phyloP scores from a whole-genome alignment of 2,113 vertebrate species.

The Ifrita kowaldi region DNA sequence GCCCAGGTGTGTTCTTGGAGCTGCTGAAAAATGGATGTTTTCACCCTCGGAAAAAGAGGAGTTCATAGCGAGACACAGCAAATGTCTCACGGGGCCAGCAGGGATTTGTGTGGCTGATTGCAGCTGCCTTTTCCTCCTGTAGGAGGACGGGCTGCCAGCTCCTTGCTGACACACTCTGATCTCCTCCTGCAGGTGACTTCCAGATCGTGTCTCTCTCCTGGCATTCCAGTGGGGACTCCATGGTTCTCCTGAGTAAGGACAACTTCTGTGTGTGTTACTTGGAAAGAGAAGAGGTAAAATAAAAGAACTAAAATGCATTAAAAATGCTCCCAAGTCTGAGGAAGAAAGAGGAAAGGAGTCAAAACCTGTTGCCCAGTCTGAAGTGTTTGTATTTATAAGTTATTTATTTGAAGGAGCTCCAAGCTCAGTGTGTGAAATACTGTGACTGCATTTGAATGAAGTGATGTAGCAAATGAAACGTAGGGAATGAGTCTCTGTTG shows the following conservation, averaged over 20 bases:
- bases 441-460: not conserved
- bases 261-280: constrained; percentile 91
- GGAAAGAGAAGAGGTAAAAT: constrained; percentile 69
- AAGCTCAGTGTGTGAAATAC: not conserved
- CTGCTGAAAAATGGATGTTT: not conserved
- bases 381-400: constrained; percentile 2
- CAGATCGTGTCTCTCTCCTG: constrained; percentile 84
- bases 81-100: not conserved
- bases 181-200: constrained; percentile 77
- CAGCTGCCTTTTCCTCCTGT: not conserved
- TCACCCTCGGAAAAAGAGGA: not conserved
- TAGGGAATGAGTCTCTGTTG: not conserved
- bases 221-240: constrained; percentile 79
- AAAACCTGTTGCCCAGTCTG: not conserved
- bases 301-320: not conserved
- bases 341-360: not conserved
- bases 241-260: constrained; percentile 87
- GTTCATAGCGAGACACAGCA: not conserved
- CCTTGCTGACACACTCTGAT: not conserved
- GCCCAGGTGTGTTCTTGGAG: not conserved
- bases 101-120: not conserved
- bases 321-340: not conserved
- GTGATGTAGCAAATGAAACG: not conserved
- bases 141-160: not conserved
- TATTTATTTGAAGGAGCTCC: not conserved